These are phyloP conservation scores for Pogonus chalceus DNA, from an alignment of 1,140 invertebrate species.

Conservation along the genomic window DNA sequence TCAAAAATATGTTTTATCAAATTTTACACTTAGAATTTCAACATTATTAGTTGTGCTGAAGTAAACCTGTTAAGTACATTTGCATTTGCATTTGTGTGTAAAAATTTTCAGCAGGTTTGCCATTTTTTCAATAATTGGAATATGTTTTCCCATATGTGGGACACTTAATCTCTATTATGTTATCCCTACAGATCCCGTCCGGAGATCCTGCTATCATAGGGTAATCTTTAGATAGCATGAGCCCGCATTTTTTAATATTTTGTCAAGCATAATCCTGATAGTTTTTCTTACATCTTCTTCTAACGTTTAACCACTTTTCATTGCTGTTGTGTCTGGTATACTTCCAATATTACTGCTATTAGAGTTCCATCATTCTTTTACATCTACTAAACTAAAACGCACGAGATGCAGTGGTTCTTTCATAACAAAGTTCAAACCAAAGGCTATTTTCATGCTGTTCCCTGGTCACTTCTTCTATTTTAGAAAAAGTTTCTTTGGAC, in stretches of 20 bases:
- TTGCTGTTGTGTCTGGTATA: not conserved
- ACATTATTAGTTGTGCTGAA: too few relatives aligned
- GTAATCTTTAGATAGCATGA: conserved; percentile 12
- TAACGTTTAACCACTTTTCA: conserved; percentile 1
- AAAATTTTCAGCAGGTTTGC: conserved; percentile 17
- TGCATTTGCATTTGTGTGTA: conserved; percentile 23
- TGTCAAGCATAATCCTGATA: not conserved
- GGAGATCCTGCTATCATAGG: conserved; percentile 28
- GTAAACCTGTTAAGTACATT: conserved; percentile 19
- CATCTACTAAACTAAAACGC: conserved; percentile 12
- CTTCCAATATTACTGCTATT: conserved; percentile 6
- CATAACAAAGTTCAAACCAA: not conserved
- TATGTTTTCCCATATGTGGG: conserved; percentile 15
- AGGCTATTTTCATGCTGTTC: not conserved
- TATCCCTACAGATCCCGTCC: conserved; percentile 25
- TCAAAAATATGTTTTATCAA: too few relatives aligned
- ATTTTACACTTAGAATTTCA: too few relatives aligned
- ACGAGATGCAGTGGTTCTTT: not conserved
- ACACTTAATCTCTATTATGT: conserved; percentile 24
- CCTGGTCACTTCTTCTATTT: not conserved
- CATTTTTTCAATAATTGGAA: conserved; percentile 18
- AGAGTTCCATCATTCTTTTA: conserved; percentile 8
- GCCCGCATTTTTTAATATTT: not conserved
- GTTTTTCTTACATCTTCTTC: conserved; percentile 5
- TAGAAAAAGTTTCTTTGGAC: not conserved